Conservation (phyloP, 2,888 invertebrate genomes). For the Exocentrus adspersus region DNA sequence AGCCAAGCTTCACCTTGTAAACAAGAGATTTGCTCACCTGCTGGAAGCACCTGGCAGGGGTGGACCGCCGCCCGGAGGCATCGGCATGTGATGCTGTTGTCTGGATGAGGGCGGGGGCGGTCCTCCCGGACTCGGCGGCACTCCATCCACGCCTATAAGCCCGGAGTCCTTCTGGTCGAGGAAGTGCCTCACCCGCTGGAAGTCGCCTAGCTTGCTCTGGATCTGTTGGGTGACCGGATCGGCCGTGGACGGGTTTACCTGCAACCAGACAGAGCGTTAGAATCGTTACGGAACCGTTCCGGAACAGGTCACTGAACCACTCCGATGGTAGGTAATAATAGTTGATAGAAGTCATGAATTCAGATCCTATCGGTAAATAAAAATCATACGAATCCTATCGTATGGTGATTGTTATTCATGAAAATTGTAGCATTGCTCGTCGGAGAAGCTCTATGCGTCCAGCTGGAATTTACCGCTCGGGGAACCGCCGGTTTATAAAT, state of each 20-base stretch:
- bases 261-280: too few species aligned
- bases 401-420: too few species aligned
- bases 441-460: not conserved
- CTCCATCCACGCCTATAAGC: conserved; percentile 71
- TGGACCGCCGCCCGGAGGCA: conserved; percentile 30
- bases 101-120: conserved; percentile 56
- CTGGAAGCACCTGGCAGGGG: conserved; percentile 32
- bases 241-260: conserved; percentile 73
- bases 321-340: too few species aligned
- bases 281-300: too few species aligned
- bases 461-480: conserved; percentile 12
- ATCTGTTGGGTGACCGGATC: conserved; percentile 77
- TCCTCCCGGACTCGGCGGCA: conserved; percentile 70
- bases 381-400: too few species aligned
- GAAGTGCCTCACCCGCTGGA: conserved; percentile 73
- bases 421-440: too few species aligned
- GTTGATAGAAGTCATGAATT: too few species aligned
- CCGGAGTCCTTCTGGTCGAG: conserved; percentile 73
- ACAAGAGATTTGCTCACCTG: conserved; percentile 30
- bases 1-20: too few species aligned
- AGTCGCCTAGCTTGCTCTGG: conserved; percentile 77
- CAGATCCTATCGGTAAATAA: too few species aligned
- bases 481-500: conserved; percentile 15
- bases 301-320: too few species aligned
- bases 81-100: conserved; percentile 30